These are phyloP conservation scores for Clistopyga incitator DNA, from an alignment of 2,888 invertebrate genomes.

Conservation along the genomic window DNA sequence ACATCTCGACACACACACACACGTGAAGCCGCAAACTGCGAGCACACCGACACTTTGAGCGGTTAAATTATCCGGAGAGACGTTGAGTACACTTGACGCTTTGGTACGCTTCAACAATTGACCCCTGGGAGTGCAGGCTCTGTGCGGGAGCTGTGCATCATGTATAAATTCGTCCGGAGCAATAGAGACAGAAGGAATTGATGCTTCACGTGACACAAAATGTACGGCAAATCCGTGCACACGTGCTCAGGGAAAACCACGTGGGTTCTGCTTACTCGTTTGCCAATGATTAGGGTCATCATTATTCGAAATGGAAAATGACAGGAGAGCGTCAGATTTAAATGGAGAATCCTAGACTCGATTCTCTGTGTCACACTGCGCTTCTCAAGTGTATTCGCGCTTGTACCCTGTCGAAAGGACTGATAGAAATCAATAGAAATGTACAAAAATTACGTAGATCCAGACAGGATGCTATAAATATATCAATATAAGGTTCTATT, in stretches of 20 bases:
- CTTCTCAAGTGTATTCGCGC: constrained; percentile 22
- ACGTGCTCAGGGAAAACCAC: constrained; percentile 49
- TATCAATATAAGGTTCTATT: too few relatives aligned
- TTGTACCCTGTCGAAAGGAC: too few relatives aligned
- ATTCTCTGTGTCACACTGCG: constrained; percentile 45
- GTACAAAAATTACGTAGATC: too few relatives aligned
- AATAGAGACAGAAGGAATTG: background rate
- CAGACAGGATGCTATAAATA: constrained; percentile 14
- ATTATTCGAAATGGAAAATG: constrained; percentile 47
- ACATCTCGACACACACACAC: background rate
- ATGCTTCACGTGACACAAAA: background rate
- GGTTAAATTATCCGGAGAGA: constrained; percentile 45
- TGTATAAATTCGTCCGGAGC: constrained; percentile 29
- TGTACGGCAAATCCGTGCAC: background rate
- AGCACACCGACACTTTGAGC: constrained; percentile 25
- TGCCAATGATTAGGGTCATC: constrained; percentile 62
- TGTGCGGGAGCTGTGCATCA: constrained; percentile 10
- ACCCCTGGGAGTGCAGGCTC: constrained; percentile 30
- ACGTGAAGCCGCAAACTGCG: background rate
- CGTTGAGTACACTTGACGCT: constrained; percentile 38
- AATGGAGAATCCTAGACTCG: constrained; percentile 63
- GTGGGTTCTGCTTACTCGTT: constrained; percentile 51
- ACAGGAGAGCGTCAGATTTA: constrained; percentile 23
- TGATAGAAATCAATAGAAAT: too few relatives aligned
- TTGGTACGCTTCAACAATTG: constrained; percentile 39